Evolutionary conservation across 2,888 invertebrate species (phyloP).

Genomic region (Choreutis nemorana): DNA sequence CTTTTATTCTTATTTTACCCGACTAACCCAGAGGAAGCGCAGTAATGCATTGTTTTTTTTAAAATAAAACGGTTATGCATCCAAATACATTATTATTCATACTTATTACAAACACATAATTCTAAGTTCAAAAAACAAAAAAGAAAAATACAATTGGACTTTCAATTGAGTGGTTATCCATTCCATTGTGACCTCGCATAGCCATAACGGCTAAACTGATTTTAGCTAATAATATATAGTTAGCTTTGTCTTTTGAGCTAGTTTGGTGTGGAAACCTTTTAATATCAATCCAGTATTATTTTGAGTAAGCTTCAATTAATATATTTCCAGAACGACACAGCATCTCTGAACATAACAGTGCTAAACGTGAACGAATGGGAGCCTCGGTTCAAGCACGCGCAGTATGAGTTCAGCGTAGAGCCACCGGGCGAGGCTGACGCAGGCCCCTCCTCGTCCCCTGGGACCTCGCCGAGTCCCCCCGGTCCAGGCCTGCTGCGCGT

Average conservation of each 20-base stretch:
- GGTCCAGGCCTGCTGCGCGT: conserved; percentile 35
- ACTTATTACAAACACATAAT: no score
- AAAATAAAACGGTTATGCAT: no score
- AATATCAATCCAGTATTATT: conserved; percentile 1
- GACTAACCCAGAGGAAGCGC: no score
- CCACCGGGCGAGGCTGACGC: conserved; percentile 15
- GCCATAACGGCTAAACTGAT: no score
- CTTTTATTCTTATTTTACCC: no score
- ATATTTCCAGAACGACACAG: conserved; percentile 78
- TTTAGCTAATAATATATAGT: background rate
- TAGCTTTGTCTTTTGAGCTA: background rate
- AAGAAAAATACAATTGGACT: no score
- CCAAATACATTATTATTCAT: no score
- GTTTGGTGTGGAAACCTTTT: no score
- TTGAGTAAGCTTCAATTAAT: background rate
- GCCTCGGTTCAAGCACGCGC: conserved; percentile 85
- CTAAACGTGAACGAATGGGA: conserved; percentile 94
- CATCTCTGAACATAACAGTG: conserved; percentile 81
- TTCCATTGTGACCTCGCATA: background rate
- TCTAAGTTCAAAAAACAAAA: no score
- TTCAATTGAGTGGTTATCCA: no score
- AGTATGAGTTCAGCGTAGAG: conserved; percentile 81
- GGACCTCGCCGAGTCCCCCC: conserved; percentile 6
- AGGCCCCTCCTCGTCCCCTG: conserved; percentile 19
- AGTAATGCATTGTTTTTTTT: no score